A percentile compares a stretch with the other conserved stretches of the same genome.
phyloP scores from a whole-genome alignment of 2,113 vertebrate species.

The Platanista minor region DNA sequence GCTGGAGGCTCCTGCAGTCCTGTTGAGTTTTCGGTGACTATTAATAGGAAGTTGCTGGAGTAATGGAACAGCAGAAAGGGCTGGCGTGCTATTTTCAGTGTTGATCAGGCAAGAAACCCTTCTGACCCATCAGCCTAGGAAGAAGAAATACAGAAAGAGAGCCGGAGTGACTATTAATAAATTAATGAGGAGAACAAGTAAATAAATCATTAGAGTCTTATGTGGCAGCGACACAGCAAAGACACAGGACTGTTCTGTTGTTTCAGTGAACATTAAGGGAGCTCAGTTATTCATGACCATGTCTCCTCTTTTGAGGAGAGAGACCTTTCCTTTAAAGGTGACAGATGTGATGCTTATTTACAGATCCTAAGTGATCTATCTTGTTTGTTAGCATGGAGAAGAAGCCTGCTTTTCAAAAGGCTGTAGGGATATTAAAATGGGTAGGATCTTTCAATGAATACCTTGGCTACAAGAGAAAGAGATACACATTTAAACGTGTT shows the following conservation, averaged over 20 bases:
- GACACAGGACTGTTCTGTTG: background rate
- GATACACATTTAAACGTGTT: background rate
- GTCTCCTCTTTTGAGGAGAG: background rate
- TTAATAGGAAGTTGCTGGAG: background rate
- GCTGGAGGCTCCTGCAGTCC: background rate
- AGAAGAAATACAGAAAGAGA: background rate
- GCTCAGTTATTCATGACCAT: background rate
- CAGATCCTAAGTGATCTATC: background rate
- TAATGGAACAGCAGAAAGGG: background rate
- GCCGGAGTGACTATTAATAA: background rate
- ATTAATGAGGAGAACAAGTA: slow-evolving; percentile 36
- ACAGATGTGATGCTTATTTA: background rate
- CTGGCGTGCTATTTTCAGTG: background rate
- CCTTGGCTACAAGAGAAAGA: background rate
- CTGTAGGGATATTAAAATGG: background rate
- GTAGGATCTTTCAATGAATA: background rate
- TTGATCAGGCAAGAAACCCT: background rate
- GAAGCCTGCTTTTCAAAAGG: background rate
- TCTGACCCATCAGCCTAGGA: background rate
- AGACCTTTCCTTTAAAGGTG: background rate
- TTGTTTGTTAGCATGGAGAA: background rate
- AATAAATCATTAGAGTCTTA: slow-evolving; percentile 40
- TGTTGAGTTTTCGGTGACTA: background rate
- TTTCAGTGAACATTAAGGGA: background rate
- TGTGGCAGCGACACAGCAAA: background rate